Evolutionary conservation across 2,113 vertebrate genomes (phyloP).

Genomic region (Xyliphius kryptos): DNA sequence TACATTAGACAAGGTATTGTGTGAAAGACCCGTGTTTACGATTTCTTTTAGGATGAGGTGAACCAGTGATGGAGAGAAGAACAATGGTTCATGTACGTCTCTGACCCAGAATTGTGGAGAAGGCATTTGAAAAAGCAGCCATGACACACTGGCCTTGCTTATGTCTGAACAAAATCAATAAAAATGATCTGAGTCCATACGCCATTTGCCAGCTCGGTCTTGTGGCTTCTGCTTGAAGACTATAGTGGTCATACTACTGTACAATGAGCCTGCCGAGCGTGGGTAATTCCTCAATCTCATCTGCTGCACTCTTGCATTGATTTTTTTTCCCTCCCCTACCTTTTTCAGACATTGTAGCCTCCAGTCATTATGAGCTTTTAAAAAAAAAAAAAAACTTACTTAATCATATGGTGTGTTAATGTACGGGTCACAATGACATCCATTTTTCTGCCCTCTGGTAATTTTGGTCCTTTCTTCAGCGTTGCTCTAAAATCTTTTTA

Average conservation of each 20-base stretch:
- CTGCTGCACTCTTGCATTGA: constrained; percentile 82
- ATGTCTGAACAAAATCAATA: constrained; percentile 79
- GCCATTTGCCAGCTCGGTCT: constrained; percentile 77
- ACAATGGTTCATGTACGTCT: constrained; percentile 50
- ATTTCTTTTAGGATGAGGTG: background rate
- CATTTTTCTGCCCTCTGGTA: constrained; percentile 73
- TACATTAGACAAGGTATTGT: no score
- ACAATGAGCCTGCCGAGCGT: constrained; percentile 82
- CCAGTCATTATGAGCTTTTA: constrained; percentile 75
- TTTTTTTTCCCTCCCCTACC: constrained; percentile 61
- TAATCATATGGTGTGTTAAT: constrained; percentile 76
- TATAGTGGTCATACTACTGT: constrained; percentile 70
- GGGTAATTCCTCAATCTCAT: constrained; percentile 83
- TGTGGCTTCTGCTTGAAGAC: constrained; percentile 72
- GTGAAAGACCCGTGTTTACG: background rate
- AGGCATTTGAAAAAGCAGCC: constrained; percentile 25
- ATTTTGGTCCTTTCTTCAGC: constrained; percentile 63
- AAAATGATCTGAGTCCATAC: constrained; percentile 70
- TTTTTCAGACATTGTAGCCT: constrained; percentile 75
- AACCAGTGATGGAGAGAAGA: constrained; percentile 25
- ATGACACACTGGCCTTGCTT: background rate
- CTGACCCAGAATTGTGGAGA: constrained; percentile 47
- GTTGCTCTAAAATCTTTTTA: constrained; percentile 67
- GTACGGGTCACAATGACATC: constrained; percentile 75
- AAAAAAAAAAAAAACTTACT: constrained; percentile 67